Conservation (phyloP, 2,888 invertebrate genomes). For the Agrochola circellaris region DNA sequence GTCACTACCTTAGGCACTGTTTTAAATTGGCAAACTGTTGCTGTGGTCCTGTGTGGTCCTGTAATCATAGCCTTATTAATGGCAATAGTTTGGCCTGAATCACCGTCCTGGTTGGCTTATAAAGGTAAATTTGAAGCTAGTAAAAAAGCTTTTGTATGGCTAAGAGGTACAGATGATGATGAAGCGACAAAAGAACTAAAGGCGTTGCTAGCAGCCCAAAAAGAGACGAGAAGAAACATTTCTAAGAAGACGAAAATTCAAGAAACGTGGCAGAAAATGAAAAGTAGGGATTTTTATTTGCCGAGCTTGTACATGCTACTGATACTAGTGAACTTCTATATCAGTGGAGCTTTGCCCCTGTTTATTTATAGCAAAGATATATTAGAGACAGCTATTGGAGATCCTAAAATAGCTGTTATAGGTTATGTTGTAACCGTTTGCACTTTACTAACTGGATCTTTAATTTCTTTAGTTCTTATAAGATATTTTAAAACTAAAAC, state of each 20-base stretch:
- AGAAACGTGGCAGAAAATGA: constrained; percentile 31
- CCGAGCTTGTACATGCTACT: constrained; percentile 40
- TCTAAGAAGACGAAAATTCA: constrained; percentile 20
- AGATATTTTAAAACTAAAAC: constrained; percentile 49
- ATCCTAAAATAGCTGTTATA: constrained; percentile 39
- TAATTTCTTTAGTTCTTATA: constrained; percentile 47
- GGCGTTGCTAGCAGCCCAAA: constrained; percentile 36
- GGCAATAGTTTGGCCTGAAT: constrained; percentile 55
- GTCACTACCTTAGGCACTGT: constrained; percentile 24
- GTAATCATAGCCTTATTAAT: constrained; percentile 31
- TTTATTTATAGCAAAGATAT: constrained; percentile 43
- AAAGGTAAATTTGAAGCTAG: constrained; percentile 50
- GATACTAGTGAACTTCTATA: constrained; percentile 29
- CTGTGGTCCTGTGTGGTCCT: constrained; percentile 32
- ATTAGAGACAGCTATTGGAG: constrained; percentile 30
- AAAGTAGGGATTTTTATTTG: constrained; percentile 33
- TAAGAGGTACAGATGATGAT: constrained; percentile 24
- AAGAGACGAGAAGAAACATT: neutral
- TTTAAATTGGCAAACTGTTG: constrained; percentile 33
- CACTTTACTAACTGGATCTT: constrained; percentile 28
- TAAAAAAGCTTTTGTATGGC: constrained; percentile 48
- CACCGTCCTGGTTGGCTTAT: constrained; percentile 61
- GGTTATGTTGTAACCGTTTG: constrained; percentile 20
- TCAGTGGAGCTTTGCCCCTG: constrained; percentile 25
- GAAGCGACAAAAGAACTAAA: constrained; percentile 31